These are phyloP conservation scores for Synanthedon formicaeformis DNA, from an alignment of 2,888 invertebrate species.

Conservation along the genomic window DNA sequence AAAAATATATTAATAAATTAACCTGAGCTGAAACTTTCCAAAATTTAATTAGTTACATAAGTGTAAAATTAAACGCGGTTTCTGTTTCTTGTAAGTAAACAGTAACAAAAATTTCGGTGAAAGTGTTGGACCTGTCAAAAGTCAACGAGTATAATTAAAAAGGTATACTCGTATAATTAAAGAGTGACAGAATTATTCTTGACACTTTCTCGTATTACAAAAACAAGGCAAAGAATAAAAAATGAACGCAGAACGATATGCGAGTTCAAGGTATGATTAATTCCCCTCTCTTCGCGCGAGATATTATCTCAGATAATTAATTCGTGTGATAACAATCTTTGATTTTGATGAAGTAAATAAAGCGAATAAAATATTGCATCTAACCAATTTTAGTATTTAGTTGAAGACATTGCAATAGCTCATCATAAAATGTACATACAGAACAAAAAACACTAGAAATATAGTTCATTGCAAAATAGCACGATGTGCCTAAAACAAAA, in stretches of 20 bases:
- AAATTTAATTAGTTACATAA: no score
- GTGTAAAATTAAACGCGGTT: no score
- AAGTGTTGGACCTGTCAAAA: not conserved
- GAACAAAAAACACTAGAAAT: no score
- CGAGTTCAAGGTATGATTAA: not conserved
- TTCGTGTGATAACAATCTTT: not conserved
- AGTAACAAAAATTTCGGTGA: not conserved
- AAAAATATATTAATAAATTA: no score
- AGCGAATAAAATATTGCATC: no score
- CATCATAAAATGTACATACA: no score
- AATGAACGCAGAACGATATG: not conserved
- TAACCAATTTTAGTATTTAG: no score
- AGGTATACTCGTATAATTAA: not conserved
- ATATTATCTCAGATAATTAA: not conserved
- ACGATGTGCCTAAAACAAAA: no score
- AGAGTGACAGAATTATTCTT: slow-evolving; percentile 11
- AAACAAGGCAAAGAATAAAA: not conserved
- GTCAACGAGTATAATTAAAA: not conserved
- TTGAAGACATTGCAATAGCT: no score
- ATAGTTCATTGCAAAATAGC: no score
- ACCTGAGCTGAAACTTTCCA: no score
- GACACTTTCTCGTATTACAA: slow-evolving; percentile 5
- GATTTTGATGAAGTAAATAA: not conserved
- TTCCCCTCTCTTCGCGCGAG: not conserved
- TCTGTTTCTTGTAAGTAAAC: no score